phyloP scores from a whole-genome alignment of 2,113 vertebrate genomes.

The Ophthalmolycus amberensis region DNA sequence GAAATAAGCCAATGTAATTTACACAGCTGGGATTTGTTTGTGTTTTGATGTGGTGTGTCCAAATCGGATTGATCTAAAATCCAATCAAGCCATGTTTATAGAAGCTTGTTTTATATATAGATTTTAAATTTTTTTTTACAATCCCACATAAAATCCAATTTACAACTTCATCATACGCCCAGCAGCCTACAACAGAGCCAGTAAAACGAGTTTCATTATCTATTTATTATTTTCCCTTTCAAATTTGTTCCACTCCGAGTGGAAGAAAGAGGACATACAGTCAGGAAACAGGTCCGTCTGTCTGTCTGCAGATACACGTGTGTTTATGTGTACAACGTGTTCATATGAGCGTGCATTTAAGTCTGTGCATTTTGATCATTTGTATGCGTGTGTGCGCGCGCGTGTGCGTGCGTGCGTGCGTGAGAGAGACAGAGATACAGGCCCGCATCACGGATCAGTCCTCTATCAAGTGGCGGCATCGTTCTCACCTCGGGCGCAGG shows the following conservation, averaged over 20 bases:
- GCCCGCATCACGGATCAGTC: slow-evolving; percentile 4
- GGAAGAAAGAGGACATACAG: neutral
- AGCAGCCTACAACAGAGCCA: neutral
- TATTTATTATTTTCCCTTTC: neutral
- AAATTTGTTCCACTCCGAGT: neutral
- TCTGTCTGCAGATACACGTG: neutral
- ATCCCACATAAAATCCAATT: slow-evolving; percentile 43
- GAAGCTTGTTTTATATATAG: slow-evolving; percentile 26
- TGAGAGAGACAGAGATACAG: slow-evolving; percentile 29
- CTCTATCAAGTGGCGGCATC: slow-evolving; percentile 45
- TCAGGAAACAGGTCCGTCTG: neutral
- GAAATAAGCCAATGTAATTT: slow-evolving; percentile 55
- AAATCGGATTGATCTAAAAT: slow-evolving; percentile 56
- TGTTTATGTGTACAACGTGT: neutral
- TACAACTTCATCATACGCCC: slow-evolving; percentile 21
- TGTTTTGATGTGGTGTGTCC: slow-evolving; percentile 50
- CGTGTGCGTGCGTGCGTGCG: slow-evolving; percentile 18
- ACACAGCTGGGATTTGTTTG: slow-evolving; percentile 27
- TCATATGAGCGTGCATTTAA: neutral
- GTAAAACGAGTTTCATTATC: slow-evolving; percentile 12
- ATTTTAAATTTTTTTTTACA: neutral
- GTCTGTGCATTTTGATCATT: slow-evolving; percentile 19
- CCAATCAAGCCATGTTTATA: slow-evolving; percentile 33
- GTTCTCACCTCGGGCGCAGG: slow-evolving; percentile 53
- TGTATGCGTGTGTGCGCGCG: slow-evolving; percentile 35